These are phyloP conservation scores for Smittia aterrima DNA, from an alignment of 2,888 invertebrate species.

Conservation along the genomic window DNA sequence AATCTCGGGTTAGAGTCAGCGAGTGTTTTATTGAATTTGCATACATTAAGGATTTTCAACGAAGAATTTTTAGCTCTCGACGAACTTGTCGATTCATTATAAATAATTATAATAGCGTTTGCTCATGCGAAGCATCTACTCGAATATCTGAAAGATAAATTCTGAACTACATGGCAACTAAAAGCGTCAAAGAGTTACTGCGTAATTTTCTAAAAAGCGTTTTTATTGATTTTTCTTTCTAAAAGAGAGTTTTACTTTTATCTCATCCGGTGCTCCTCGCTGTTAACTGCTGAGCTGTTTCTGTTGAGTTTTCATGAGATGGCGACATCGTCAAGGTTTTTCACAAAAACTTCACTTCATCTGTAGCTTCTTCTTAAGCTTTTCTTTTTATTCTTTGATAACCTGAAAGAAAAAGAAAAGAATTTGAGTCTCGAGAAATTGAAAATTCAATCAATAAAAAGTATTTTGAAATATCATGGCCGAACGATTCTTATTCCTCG, in stretches of 20 bases:
- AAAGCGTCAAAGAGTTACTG: background rate
- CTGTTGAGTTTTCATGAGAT: conserved; percentile 22
- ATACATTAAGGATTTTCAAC: background rate
- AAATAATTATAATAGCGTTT: background rate
- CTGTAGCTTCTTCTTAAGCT: background rate
- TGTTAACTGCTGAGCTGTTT: background rate
- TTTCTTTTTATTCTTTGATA: background rate
- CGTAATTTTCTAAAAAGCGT: conserved; percentile 13
- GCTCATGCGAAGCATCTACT: background rate
- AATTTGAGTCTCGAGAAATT: background rate
- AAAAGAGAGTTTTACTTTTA: background rate
- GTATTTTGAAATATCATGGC: conserved; percentile 27
- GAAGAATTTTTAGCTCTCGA: background rate
- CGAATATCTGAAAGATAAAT: background rate
- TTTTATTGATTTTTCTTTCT: conserved; percentile 11
- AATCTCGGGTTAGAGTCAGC: background rate
- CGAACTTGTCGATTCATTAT: background rate
- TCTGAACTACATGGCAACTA: too few relatives aligned
- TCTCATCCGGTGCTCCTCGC: background rate
- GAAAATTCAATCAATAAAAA: background rate
- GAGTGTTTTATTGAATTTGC: conserved; percentile 8
- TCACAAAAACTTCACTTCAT: background rate
- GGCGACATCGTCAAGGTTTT: conserved; percentile 11
- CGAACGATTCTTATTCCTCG: background rate
- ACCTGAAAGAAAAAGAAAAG: conserved; percentile 17